A percentile compares a stretch with the other conserved stretches of the same genome.
Conservation (phyloP, 2,797 vertebrate species). For the Pipistrellus kuhlii region DNA sequence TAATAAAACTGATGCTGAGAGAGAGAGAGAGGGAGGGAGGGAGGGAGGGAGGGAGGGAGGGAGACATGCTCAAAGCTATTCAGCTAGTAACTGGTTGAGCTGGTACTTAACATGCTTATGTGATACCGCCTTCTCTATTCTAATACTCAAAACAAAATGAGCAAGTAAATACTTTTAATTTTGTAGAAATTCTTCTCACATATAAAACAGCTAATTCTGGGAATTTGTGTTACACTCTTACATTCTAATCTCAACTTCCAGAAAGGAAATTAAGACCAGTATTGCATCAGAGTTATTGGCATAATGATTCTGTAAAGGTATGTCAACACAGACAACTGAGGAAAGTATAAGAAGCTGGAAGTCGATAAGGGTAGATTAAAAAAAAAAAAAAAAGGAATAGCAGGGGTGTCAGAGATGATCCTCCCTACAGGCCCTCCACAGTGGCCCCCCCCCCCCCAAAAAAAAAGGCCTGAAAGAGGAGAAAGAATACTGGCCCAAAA, state of each 20-base stretch:
- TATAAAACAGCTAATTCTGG: not conserved
- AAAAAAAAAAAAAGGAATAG: not conserved
- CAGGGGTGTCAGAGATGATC: not conserved
- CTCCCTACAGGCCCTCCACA: too few species aligned
- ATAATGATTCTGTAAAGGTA: not conserved
- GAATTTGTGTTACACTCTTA: not conserved
- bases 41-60: not conserved
- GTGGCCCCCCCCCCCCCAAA: rapidly evolving
- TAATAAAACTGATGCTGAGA: not conserved
- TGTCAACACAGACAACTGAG: not conserved
- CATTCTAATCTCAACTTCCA: not conserved
- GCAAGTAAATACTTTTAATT: not conserved
- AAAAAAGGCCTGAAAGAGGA: not conserved
- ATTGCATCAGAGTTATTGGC: not conserved
- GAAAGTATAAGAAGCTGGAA: not conserved
- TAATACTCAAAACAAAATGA: slow-evolving; percentile 31
- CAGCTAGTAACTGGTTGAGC: not conserved
- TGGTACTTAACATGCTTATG: not conserved
- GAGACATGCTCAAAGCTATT: not conserved
- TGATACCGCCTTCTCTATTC: not conserved
- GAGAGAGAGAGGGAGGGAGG: not conserved
- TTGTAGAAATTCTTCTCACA: not conserved
- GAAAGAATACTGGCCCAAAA: not conserved
- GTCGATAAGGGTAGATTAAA: not conserved
- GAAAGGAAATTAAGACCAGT: slow-evolving; percentile 7